Conservation (phyloP, 2,888 invertebrate genomes). For the Dasysyrphus tricinctus region DNA sequence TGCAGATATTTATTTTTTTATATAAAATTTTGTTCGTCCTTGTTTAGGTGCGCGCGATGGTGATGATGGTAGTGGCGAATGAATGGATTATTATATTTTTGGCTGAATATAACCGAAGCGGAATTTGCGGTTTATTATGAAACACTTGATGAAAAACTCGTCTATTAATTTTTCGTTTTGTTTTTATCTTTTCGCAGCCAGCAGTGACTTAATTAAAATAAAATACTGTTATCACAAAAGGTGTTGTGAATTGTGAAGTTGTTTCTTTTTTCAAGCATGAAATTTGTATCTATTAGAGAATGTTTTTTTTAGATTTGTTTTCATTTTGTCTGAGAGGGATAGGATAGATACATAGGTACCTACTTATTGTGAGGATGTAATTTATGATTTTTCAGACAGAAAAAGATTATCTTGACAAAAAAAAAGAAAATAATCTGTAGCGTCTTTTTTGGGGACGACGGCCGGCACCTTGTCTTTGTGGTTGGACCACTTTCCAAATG, state of each 20-base stretch:
- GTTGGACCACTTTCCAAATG: too few relatives aligned
- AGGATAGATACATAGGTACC: too few relatives aligned
- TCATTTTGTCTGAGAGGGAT: too few relatives aligned
- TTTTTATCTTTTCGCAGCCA: constrained; percentile 26
- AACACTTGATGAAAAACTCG: constrained; percentile 42
- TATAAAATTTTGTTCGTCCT: constrained; percentile 24
- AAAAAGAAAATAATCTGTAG: too few relatives aligned
- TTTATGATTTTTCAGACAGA: too few relatives aligned
- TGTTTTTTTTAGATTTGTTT: too few relatives aligned
- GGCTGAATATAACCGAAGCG: constrained; percentile 19
- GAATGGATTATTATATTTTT: not conserved
- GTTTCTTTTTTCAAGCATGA: constrained; percentile 15
- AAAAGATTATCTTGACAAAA: too few relatives aligned
- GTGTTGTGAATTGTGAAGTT: constrained; percentile 34
- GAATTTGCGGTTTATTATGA: constrained; percentile 56
- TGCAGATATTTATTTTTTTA: constrained; percentile 15
- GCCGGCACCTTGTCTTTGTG: too few relatives aligned
- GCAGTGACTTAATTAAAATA: constrained; percentile 54
- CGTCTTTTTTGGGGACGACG: too few relatives aligned
- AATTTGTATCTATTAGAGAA: constrained; percentile 18
- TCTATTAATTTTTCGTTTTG: constrained; percentile 5
- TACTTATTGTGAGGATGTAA: too few relatives aligned
- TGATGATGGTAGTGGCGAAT: not conserved
- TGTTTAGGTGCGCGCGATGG: not conserved
- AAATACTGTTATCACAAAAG: constrained; percentile 28